Evolutionary conservation across 2,113 vertebrate genomes (phyloP), one percentile per base, ranked within the genome.

Genomic region (Edolisoma coerulescens): DNA sequence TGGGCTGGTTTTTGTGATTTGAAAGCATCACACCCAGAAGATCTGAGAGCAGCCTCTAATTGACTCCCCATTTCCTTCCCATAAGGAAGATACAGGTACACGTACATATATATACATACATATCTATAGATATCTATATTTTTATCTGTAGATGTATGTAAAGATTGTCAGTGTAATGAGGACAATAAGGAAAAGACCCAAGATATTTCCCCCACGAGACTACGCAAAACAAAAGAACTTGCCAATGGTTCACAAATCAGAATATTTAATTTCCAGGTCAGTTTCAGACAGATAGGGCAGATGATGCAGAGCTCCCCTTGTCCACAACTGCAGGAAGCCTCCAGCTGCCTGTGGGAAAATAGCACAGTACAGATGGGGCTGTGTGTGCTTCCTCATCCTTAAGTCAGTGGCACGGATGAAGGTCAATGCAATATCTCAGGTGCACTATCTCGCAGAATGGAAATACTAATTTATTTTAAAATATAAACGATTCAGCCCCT

Each of bases 231-330:
- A 26, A 45, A 79, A 74, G 16, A 49, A 33, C 2, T 6, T 50
- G 18, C 2, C 13, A 63, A 16, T 19, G 26, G 15, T 9, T 64
- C 44, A 22, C 11, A 30, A 47, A 47, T 8, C 33, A 57, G 20
- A 82, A 61, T 18, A 61, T 23, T 67, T 19, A 10, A 63, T 53
- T 42, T 68, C 30, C n/a, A 44, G 10, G 9, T 33, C 4, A 35
- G 3, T 49, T 69, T 74, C 42, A 79, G 12, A 39, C 3, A 47
- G 35, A 44, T 5, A 9, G 19, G 14, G 7, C 0, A 4, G 11
- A 2, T 52, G 14, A 32, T 7, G 0, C 4, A 2, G n/a, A 47
- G 4, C 2, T 69, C 6, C 15, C 27, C 4, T 53, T 10, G 15
- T 18, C 27, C 39, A 26, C 3, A 6, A 10, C 54, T 24, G 13